Base-by-base conservation (phyloP, 2,113 vertebrate genomes). In the Paracanthobrama guichenoti region DNA sequence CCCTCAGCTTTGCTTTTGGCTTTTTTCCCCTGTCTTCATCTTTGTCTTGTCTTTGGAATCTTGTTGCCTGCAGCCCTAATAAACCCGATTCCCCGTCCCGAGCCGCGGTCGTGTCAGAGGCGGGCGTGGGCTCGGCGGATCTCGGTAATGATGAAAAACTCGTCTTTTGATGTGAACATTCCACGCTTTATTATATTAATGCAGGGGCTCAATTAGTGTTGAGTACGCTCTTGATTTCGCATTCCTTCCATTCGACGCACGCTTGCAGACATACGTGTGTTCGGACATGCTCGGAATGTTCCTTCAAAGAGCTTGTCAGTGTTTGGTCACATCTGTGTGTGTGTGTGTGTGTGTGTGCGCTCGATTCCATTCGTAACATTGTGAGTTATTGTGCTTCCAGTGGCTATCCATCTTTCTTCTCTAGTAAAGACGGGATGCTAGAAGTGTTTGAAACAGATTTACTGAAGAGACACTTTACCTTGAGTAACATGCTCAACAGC, bases 211-310 rank as follows among this genome's bases (percentile, higher is more conserved):
- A 83, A 89, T 87, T 89, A 87, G 76, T 79, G 79, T 76, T 59
- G 79, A 79, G 72, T 72, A 57, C 6, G 62, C 84, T 57, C 71
- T 79, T 44, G 53, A 87, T 28, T 26, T 16, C 28, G 82, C 89
- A 91, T 93, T 92, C 90, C 90, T 91, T 90, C 88, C 85, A 80
- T 91, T 88, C 84, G 74, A 87, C 85, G n/a, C 84, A 79, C 83
- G 77, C 76, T 86, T 44, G 13, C 62, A 87, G 76, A 78, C 74
- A 31, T 67, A 71, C 60, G 86, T 88, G 87, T 91, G 91, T 92
- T 91, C 81, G 86, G 88, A 92, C 90, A 90, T 81, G 92, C 86
- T 88, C 57, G 86, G 90, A 90, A 89, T 91, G 89, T 84, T 90
- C 79, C 67, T 80, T 46, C 55, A 77, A 79, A 75, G 86, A 67